A percentile compares a stretch with the other conserved stretches of the same genome.
Conservation (phyloP, 2,888 invertebrate species). For the Nemoura dubitans region DNA sequence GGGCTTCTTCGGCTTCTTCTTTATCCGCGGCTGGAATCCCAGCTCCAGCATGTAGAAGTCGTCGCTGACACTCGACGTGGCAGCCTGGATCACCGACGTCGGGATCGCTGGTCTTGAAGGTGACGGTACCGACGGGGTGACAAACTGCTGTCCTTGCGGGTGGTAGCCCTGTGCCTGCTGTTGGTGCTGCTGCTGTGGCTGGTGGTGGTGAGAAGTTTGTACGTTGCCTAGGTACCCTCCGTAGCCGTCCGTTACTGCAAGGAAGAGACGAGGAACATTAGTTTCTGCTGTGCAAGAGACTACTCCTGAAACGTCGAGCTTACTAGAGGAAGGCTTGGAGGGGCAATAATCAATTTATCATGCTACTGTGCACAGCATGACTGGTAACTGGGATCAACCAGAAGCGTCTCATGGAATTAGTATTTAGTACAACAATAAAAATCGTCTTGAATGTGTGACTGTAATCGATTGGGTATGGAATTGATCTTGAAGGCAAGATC, state of each 20-base stretch:
- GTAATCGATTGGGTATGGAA: neutral
- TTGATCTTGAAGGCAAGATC: neutral
- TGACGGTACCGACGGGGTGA: constrained; percentile 57
- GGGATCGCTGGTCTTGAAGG: constrained; percentile 64
- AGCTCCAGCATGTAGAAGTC: constrained; percentile 83
- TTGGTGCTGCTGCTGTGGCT: constrained; percentile 58
- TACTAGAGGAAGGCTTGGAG: no score
- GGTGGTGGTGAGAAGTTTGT: constrained; percentile 59
- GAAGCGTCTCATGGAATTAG: neutral
- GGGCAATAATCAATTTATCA: no score
- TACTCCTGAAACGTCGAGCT: no score
- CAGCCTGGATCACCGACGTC: constrained; percentile 76
- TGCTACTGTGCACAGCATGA: no score
- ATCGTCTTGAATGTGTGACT: neutral
- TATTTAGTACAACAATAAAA: neutral
- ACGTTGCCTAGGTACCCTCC: constrained; percentile 64
- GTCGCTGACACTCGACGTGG: constrained; percentile 86
- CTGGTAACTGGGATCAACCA: neutral
- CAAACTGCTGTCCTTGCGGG: constrained; percentile 56
- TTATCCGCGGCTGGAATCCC: constrained; percentile 78
- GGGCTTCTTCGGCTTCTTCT: constrained; percentile 86
- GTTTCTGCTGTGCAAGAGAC: neutral
- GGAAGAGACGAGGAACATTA: constrained; percentile 50
- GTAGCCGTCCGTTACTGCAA: constrained; percentile 73
- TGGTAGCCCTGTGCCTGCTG: constrained; percentile 58